Evolutionary conservation across 2,797 vertebrate species (phyloP), one percentile per base, ranked within the genome.

Genomic region (Bradypodion ventrale): DNA sequence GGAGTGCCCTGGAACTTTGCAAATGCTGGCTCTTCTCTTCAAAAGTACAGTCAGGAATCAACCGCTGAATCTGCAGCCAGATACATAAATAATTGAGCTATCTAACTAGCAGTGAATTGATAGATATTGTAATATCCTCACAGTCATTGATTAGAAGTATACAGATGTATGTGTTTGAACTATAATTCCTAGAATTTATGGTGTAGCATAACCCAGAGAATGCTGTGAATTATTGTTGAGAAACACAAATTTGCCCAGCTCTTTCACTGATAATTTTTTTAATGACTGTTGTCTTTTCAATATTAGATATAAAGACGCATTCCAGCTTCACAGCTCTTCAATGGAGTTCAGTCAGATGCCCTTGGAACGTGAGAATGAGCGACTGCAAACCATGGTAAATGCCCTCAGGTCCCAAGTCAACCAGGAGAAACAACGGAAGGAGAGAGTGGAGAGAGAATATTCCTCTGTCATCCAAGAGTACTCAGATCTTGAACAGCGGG

Each of bases 281-380:
- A 66, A 90, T 82, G 83, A 72, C 59, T 40, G 8, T 87, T 25
- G 13, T 83, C 62, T 80, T 75, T 68, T 87, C 69, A 27, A 56
- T 70, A 82, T 46, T 94, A 99, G 98, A 91, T 98, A 97, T 0
- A 97, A 97, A 85, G 98, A 98, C 0, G 95, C 97, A 0, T 97
- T 98, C 92, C 95, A 94, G 85, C 90, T 96, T 72, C 96, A 98
- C 77, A 97, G 97, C 0, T 96, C 97, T 88, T 98, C 97, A 32
- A 94, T 96, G 1, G 98, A 98, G 87, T 93, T 95, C 46, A 96
- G 93, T 86, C 95, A 96, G n/a, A 94, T 91, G 78, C 97, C 98
- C 0, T 90, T 95, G 82, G 98, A 99, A 40, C 97, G 97, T 90
- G 98, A 99, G 94, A 99, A 99, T 0, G 97, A 98, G 83, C 96